Conservation (phyloP, 2,888 invertebrate species). For the Terebella lapidaria region DNA sequence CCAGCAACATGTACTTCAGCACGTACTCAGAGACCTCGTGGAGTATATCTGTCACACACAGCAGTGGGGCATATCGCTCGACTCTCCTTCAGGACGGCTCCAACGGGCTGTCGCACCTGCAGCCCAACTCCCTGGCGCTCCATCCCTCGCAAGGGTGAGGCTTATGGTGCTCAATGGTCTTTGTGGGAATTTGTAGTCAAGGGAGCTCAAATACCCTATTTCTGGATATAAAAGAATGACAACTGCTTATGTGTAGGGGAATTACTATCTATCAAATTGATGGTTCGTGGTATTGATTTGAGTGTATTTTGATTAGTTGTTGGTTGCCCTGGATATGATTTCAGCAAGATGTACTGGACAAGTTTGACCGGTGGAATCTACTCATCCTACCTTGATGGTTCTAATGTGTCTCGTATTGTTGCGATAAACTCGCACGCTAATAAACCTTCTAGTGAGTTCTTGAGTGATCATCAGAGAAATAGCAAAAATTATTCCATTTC, state of each 20-base stretch:
- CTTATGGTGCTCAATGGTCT: not conserved
- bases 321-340: no score
- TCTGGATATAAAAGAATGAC: no score
- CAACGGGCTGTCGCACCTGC: conserved; percentile 17
- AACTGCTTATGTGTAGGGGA: no score
- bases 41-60: conserved; percentile 66
- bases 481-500: no score
- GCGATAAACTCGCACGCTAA: not conserved
- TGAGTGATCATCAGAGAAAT: no score
- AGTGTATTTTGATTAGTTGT: no score
- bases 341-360: conserved; percentile 20
- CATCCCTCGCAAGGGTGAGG: conserved; percentile 63
- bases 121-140: conserved; percentile 63
- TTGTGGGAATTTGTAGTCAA: no score
- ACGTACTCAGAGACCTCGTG: conserved; percentile 56
- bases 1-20: conserved; percentile 70
- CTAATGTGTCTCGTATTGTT: not conserved
- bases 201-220: no score
- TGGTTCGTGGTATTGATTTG: no score
- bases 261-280: no score
- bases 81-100: conserved; percentile 49
- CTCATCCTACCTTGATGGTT: not conserved
- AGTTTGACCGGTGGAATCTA: not conserved
- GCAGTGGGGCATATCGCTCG: conserved; percentile 68
- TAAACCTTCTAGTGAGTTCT: no score